Conservation (phyloP, 2,797 vertebrate genomes). For the Mycteria americana region DNA sequence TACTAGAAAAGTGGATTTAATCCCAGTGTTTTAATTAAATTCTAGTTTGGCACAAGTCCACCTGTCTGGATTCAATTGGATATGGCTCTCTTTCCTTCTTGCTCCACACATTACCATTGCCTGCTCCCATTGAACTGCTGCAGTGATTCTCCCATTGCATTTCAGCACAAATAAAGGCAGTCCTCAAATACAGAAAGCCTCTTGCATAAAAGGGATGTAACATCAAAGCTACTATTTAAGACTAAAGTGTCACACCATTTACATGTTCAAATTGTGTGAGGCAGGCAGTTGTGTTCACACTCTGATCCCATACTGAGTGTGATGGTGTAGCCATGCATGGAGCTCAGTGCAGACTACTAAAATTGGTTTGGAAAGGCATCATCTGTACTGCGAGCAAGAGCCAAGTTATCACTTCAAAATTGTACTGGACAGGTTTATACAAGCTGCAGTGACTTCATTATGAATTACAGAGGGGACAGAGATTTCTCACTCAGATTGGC, state of each 20-base stretch:
- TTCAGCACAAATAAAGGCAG: background rate
- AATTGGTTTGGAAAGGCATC: background rate
- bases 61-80: background rate
- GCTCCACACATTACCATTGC: background rate
- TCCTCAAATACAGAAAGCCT: background rate
- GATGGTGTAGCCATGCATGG: background rate
- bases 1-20: constrained; percentile 53
- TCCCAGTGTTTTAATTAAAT: constrained; percentile 51
- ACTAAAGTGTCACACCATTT: background rate
- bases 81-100: background rate
- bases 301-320: background rate
- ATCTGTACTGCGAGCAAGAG: background rate
- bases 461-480: background rate
- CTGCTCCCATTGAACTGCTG: background rate
- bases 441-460: background rate
- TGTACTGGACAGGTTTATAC: background rate
- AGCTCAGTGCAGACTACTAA: background rate
- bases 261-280: background rate
- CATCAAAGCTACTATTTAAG: background rate
- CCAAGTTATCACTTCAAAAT: background rate
- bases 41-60: constrained; percentile 46
- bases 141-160: background rate
- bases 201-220: background rate
- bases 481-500: background rate
- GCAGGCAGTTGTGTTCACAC: background rate